These are phyloP conservation scores for Erethizon dorsatum DNA, from an alignment of 2,797 vertebrate species.

Conservation along the genomic window DNA sequence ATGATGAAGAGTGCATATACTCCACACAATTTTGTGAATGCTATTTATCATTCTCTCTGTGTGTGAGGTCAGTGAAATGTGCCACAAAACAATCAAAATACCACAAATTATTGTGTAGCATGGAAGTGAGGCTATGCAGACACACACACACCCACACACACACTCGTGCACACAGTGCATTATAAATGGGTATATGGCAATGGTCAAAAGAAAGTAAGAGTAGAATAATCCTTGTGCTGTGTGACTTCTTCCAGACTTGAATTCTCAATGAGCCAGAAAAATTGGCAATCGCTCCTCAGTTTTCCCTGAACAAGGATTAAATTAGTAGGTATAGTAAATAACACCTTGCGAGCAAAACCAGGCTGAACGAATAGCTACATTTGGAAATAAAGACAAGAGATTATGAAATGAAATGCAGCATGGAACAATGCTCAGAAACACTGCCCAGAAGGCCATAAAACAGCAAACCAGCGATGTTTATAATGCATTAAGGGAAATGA, in stretches of 20 bases:
- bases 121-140: not conserved
- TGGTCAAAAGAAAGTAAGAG: not conserved
- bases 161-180: rapidly evolving
- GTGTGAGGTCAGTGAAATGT: not conserved
- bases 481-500: conserved; percentile 67
- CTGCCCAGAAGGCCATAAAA: conserved; percentile 18
- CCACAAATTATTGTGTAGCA: not conserved
- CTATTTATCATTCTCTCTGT: not conserved
- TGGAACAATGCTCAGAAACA: conserved; percentile 65
- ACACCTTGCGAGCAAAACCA: conserved; percentile 63
- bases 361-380: conserved; percentile 69
- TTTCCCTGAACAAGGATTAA: conserved; percentile 72
- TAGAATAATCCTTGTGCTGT: not conserved
- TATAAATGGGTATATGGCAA: no score
- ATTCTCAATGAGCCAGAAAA: conserved; percentile 58
- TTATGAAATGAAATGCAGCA: conserved; percentile 70
- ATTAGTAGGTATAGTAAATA: conserved; percentile 80
- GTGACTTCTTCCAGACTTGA: conserved; percentile 17
- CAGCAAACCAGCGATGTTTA: conserved; percentile 51
- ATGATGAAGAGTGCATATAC: not conserved
- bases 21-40: conserved; percentile 42
- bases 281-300: not conserved
- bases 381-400: conserved; percentile 70
- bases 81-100: not conserved
- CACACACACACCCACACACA: no score